Evolutionary conservation across 2,888 invertebrate genomes (phyloP).

Genomic region (Catocala fraxini): DNA sequence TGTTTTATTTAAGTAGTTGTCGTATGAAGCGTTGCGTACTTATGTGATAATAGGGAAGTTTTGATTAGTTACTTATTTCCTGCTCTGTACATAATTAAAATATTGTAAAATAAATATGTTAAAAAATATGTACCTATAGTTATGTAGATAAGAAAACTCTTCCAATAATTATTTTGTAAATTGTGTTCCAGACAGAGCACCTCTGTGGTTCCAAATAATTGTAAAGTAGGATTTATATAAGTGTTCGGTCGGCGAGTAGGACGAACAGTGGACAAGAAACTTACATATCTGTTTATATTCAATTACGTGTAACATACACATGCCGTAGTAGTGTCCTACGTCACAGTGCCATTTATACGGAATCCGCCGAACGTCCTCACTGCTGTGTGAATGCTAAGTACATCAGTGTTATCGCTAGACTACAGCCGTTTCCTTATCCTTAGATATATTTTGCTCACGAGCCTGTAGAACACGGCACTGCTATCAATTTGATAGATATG

Average conservation of each 20-base stretch:
- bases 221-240: slow-evolving; percentile 50
- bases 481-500: slow-evolving; percentile 31
- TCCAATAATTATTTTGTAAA: slow-evolving; percentile 63
- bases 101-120: slow-evolving; percentile 66
- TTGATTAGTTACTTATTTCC: slow-evolving; percentile 75
- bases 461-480: slow-evolving; percentile 34
- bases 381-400: slow-evolving; percentile 27
- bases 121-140: slow-evolving; percentile 53
- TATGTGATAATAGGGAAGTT: slow-evolving; percentile 84
- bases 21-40: slow-evolving; percentile 75
- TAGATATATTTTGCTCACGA: slow-evolving; percentile 39
- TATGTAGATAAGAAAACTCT: slow-evolving; percentile 63
- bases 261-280: slow-evolving; percentile 24
- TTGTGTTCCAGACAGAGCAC: slow-evolving; percentile 60
- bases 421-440: slow-evolving; percentile 31
- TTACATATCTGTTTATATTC: slow-evolving; percentile 40
- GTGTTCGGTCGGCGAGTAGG: slow-evolving; percentile 22
- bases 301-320: slow-evolving; percentile 24
- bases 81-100: slow-evolving; percentile 76
- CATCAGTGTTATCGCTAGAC: slow-evolving; percentile 24
- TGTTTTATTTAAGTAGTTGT: slow-evolving; percentile 67
- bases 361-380: slow-evolving; percentile 29
- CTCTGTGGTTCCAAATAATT: slow-evolving; percentile 57
- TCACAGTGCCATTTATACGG: slow-evolving; percentile 45
- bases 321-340: slow-evolving; percentile 34